These are phyloP conservation scores for Ametastegia equiseti DNA, from an alignment of 2,888 invertebrate species.

Conservation along the genomic window DNA sequence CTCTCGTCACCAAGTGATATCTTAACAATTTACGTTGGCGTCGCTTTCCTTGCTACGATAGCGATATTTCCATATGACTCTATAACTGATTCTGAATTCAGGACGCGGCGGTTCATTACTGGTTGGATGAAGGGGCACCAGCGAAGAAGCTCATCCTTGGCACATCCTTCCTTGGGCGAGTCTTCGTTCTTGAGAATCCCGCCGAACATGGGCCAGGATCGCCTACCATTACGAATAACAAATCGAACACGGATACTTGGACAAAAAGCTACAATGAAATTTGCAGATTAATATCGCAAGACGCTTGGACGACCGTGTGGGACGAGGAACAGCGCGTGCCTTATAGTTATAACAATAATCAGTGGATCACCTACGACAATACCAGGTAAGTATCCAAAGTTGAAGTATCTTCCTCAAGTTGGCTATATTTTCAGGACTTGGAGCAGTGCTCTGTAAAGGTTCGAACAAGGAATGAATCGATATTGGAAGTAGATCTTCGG, in stretches of 20 bases:
- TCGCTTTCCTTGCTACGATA: too few relatives aligned
- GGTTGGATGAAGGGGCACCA: slow-evolving; percentile 79
- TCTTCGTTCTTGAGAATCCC: slow-evolving; percentile 79
- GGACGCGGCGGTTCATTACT: slow-evolving; percentile 77
- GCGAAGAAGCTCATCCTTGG: slow-evolving; percentile 84
- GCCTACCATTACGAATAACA: too few relatives aligned
- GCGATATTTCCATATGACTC: too few relatives aligned
- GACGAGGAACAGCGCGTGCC: slow-evolving; percentile 74
- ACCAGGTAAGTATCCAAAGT: slow-evolving; percentile 55
- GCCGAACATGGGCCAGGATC: slow-evolving; percentile 78
- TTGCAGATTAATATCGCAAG: slow-evolving; percentile 65
- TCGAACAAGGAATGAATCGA: too few relatives aligned
- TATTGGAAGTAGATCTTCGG: too few relatives aligned
- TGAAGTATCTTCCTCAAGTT: too few relatives aligned
- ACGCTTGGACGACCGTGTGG: slow-evolving; percentile 70
- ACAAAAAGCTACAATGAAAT: slow-evolving; percentile 88
- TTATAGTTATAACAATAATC: slow-evolving; percentile 70
- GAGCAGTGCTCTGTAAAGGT: too few relatives aligned
- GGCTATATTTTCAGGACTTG: too few relatives aligned
- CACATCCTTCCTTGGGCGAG: slow-evolving; percentile 84
- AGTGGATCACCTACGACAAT: slow-evolving; percentile 68
- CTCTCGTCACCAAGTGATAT: too few relatives aligned
- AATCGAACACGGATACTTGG: too few relatives aligned
- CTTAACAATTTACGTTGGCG: too few relatives aligned
- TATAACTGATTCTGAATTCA: slow-evolving; percentile 61